These are phyloP conservation scores for Philonicus albiceps DNA, from an alignment of 2,888 invertebrate genomes.

Conservation along the genomic window DNA sequence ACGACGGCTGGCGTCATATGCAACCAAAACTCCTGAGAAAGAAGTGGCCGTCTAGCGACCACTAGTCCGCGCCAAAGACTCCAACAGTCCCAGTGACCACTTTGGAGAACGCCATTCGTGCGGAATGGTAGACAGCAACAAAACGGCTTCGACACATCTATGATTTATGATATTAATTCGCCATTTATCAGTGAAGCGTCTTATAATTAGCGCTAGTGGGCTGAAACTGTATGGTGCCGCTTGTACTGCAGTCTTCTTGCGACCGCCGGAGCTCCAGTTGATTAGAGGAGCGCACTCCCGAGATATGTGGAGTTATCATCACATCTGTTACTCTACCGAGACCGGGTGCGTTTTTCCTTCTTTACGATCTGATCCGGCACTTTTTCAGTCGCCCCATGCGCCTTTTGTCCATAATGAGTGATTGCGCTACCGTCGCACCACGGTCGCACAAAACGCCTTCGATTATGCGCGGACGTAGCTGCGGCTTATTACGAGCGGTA, in stretches of 20 bases:
- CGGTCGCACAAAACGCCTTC: background rate
- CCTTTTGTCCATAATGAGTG: background rate
- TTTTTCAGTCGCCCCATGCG: background rate
- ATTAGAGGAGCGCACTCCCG: background rate
- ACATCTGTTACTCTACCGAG: background rate
- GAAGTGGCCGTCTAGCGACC: background rate
- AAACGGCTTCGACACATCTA: slow-evolving; percentile 4
- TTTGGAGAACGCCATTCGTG: background rate
- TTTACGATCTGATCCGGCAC: background rate
- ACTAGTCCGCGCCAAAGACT: background rate
- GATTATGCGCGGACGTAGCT: background rate
- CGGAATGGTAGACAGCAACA: background rate
- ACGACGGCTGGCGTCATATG: background rate
- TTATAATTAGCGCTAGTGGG: slow-evolving; percentile 19
- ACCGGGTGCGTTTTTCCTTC: background rate
- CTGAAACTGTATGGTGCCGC: background rate
- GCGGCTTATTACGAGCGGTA: background rate
- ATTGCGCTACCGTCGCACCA: background rate
- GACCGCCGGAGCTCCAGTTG: background rate
- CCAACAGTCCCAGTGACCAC: background rate
- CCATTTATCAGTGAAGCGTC: slow-evolving; percentile 14
- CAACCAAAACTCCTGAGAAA: background rate
- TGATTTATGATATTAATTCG: slow-evolving; percentile 12
- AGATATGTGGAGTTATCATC: background rate
- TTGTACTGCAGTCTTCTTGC: background rate